Percentiles rank a stretch among this genome's conserved stretches.
phyloP scores from a whole-genome alignment of 2,797 vertebrate genomes.

The Saxicola maurus region DNA sequence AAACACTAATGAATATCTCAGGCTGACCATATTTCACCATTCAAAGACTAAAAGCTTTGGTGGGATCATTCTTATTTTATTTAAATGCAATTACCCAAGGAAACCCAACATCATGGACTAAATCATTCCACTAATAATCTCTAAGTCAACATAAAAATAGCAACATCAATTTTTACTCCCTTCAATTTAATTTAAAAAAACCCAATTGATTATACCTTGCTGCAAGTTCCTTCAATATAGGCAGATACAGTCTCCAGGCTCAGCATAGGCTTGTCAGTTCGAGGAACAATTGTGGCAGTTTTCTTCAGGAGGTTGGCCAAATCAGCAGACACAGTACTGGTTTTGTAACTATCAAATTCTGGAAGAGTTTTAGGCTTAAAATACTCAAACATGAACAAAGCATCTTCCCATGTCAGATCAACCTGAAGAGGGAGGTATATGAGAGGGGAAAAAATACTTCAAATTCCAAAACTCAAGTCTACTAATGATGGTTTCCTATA shows the following conservation, averaged over 20 bases:
- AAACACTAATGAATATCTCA: neutral
- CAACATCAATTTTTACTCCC: neutral
- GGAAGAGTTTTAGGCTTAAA: constrained; percentile 97
- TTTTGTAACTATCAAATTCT: constrained; percentile 98
- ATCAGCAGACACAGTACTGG: constrained; percentile 96
- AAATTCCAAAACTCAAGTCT: neutral
- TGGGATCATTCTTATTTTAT: neutral
- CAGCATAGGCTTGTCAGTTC: constrained; percentile 80
- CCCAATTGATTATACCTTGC: constrained; percentile 76
- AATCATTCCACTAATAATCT: neutral
- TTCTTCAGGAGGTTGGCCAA: constrained; percentile 92
- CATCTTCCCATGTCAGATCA: constrained; percentile 90
- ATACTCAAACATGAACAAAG: constrained; percentile 94
- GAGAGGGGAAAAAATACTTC: neutral
- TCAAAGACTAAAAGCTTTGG: neutral
- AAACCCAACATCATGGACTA: neutral
- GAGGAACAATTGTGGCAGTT: constrained; percentile 85
- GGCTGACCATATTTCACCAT: neutral
- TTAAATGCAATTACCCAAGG: neutral
- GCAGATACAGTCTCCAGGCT: constrained; percentile 87
- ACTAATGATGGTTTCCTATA: neutral
- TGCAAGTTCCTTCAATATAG: constrained; percentile 86
- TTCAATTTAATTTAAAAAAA: neutral
- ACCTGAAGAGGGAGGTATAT: constrained; percentile 72
- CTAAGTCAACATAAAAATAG: neutral